Evolutionary conservation across 2,888 invertebrate species (phyloP).

Genomic region (Plebejus anna): DNA sequence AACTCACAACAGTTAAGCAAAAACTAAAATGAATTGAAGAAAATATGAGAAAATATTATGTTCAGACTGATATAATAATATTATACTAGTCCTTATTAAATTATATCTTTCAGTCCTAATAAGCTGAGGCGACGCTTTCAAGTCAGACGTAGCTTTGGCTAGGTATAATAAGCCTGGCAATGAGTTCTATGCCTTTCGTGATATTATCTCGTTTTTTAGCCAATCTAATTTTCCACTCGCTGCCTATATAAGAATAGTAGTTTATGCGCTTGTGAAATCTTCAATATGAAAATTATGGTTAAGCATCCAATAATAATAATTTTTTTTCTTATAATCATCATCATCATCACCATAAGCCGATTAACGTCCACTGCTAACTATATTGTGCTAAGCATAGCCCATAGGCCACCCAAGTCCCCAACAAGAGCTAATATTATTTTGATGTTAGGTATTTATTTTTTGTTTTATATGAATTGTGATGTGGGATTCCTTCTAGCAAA

Average conservation of each 20-base stretch:
- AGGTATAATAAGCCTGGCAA: constrained; percentile 5
- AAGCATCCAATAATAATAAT: too few species aligned
- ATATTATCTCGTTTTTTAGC: not conserved
- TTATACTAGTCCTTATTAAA: not conserved
- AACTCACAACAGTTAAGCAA: too few species aligned
- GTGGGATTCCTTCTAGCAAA: too few species aligned
- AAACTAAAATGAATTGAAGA: not conserved
- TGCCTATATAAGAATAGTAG: not conserved
- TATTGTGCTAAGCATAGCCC: too few species aligned
- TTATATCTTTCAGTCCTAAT: not conserved
- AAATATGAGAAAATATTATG: not conserved
- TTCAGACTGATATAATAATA: not conserved
- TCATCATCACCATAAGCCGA: too few species aligned
- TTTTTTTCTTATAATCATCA: too few species aligned
- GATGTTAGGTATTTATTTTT: too few species aligned
- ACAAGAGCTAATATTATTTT: too few species aligned
- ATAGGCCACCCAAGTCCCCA: too few species aligned
- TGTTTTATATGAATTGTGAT: too few species aligned
- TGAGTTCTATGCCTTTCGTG: not conserved
- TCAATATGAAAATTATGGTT: not conserved
- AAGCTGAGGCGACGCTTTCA: not conserved
- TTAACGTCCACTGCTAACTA: too few species aligned
- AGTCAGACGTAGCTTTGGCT: not conserved
- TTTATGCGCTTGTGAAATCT: not conserved
- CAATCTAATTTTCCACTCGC: constrained; percentile 7